phyloP scores from a whole-genome alignment of 2,797 vertebrate genomes.

The Onychomys leucogaster region DNA sequence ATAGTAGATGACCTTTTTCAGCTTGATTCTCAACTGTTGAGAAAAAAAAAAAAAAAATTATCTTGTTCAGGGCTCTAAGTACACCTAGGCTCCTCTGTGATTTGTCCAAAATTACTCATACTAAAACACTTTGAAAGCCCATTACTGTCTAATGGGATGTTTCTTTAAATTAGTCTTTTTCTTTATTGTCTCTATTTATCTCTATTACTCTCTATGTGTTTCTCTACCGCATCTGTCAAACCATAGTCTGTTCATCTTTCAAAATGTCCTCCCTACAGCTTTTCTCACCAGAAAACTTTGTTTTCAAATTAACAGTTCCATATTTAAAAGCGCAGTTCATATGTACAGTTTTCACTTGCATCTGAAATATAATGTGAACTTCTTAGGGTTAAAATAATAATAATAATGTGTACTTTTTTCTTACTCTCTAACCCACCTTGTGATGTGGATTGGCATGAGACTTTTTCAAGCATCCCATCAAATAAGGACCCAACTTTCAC shows the following conservation, averaged over 20 bases:
- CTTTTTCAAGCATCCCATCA: neutral
- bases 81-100: neutral
- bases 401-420: neutral
- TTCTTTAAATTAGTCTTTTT: neutral
- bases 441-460: neutral
- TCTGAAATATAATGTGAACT: slow-evolving; percentile 3
- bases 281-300: slow-evolving; percentile 59
- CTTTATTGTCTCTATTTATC: neutral
- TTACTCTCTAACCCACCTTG: neutral
- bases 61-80: neutral
- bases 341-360: neutral
- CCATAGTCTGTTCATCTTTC: neutral
- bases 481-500: slow-evolving; percentile 62
- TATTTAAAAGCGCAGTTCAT: neutral
- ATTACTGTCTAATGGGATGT: neutral
- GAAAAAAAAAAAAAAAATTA: too few species aligned
- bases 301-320: slow-evolving; percentile 15
- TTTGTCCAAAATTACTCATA: slow-evolving; percentile 14
- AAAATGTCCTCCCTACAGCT: slow-evolving; percentile 1
- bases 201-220: neutral
- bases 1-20: neutral
- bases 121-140: slow-evolving; percentile 22
- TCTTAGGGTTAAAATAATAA: neutral
- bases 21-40: neutral
- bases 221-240: neutral